Evolutionary conservation across 2,113 vertebrate genomes (phyloP), one percentile per base, ranked within the genome.

Genomic region (Thunnus maccoyii): DNA sequence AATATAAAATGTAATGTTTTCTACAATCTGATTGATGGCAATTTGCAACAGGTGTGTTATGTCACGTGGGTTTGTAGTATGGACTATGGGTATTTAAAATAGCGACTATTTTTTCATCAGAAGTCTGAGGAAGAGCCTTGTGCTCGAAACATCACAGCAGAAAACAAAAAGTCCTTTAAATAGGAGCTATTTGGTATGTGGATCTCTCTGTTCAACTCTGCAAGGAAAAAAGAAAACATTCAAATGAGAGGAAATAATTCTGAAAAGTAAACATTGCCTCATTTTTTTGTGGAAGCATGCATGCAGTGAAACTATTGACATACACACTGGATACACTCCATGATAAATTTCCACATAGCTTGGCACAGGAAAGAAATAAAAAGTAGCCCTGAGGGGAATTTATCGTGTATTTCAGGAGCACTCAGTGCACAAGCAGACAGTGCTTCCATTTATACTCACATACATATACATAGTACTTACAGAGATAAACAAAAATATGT

Each of bases 261-360:
- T 55, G n/a, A 22, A 30, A 58, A 66, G 78, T 88, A 84, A 87
- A 84, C 80, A 85, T 54, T 16, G n/a, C 46, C 15, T 69, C 0
- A n/a, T 48, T 61, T 86, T 74, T 48, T 27, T 10, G 1, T 10
- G 16, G 46, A 71, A 32, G 71, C 51, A 67, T 0, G 2, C 75
- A 67, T 0, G 2, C 75, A 62, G 52, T 75, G 15, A 62, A 22
- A 65, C 30, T 69, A 67, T 56, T 52, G 27, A 73, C 27, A 13
- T 16, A 57, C 13, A 44, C 30, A 36, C 41, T 79, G 32, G 47
- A 55, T 71, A 36, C 1, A 15, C 50, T 47, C 46, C 46, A n/a
- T 52, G 56, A 60, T n/a, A 78, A 32, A 57, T 68, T 20, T 61
- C 36, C 51, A 65, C 15, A 54, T 5, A 71, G 48, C 46, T 0